These are phyloP conservation scores for Meteorus cinctellus DNA, from an alignment of 2,888 invertebrate species.

Conservation along the genomic window DNA sequence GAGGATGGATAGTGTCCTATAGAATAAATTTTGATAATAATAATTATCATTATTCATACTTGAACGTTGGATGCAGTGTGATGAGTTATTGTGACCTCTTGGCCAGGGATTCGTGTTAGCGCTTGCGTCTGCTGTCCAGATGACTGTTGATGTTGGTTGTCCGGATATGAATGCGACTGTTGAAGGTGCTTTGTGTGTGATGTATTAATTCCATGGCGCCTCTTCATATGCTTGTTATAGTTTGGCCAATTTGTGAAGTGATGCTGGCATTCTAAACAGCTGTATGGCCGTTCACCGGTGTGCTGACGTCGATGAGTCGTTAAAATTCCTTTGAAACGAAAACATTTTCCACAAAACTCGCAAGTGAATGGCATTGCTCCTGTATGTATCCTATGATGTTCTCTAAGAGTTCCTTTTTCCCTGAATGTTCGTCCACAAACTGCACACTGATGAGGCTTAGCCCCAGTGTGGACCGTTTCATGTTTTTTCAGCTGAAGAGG, in stretches of 20 bases:
- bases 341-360: constrained; percentile 83
- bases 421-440: constrained; percentile 79
- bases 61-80: constrained; percentile 46
- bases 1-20: background rate
- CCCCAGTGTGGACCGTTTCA: constrained; percentile 76
- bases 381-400: constrained; percentile 85
- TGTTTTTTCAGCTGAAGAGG: constrained; percentile 77
- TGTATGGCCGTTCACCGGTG: constrained; percentile 80
- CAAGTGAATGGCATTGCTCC: constrained; percentile 87
- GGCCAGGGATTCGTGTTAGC: constrained; percentile 14
- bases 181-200: constrained; percentile 72
- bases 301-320: constrained; percentile 85
- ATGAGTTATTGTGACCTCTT: constrained; percentile 49
- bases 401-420: constrained; percentile 82
- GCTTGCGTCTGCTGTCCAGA: constrained; percentile 43
- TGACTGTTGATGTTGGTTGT: constrained; percentile 41
- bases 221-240: constrained; percentile 88
- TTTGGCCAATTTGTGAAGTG: constrained; percentile 89
- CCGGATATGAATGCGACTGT: constrained; percentile 49
- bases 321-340: constrained; percentile 84
- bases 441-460: constrained; percentile 78
- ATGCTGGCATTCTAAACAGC: constrained; percentile 82
- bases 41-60: constrained; percentile 33
- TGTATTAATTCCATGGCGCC: constrained; percentile 80
- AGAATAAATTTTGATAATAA: constrained; percentile 33